These are phyloP conservation scores for Euplagia quadripunctaria DNA, from an alignment of 2,888 invertebrate genomes.

Conservation along the genomic window DNA sequence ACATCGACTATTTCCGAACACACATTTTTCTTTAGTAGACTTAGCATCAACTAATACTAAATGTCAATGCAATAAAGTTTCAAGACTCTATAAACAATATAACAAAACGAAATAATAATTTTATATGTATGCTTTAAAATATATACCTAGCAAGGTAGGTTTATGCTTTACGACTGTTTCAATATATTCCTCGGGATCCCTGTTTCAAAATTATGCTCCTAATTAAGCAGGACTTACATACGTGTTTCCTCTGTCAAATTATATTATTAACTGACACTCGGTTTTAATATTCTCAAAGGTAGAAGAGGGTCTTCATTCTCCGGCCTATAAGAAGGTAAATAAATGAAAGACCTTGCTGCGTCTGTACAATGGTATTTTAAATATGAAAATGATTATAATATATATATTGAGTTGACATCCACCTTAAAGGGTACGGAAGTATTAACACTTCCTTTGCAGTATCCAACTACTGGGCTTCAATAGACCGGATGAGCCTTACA, in stretches of 20 bases:
- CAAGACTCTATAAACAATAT: too few species aligned
- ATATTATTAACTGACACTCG: conserved; percentile 27
- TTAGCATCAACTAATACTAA: too few species aligned
- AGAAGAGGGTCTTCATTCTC: conserved; percentile 25
- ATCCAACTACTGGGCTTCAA: not conserved
- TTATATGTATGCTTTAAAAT: too few species aligned
- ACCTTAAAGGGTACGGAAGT: conserved; percentile 26
- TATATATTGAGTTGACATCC: conserved; percentile 21
- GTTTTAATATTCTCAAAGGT: conserved; percentile 18
- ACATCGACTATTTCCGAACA: too few species aligned
- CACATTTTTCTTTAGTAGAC: too few species aligned
- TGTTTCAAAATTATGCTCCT: conserved; percentile 26
- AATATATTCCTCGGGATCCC: conserved; percentile 21
- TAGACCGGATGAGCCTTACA: not conserved
- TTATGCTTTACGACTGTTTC: conserved; percentile 18
- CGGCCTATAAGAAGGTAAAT: conserved; percentile 14
- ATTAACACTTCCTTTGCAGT: conserved; percentile 17
- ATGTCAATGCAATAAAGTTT: too few species aligned
- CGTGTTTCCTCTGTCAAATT: conserved; percentile 24
- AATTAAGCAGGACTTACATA: conserved; percentile 26
- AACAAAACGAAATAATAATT: too few species aligned
- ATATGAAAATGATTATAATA: conserved; percentile 16
- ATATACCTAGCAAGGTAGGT: not conserved
- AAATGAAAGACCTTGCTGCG: conserved; percentile 26
- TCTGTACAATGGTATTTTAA: conserved; percentile 13